Evolutionary conservation across 2,113 vertebrate species (phyloP).

Genomic region (Dicrurus megarhynchus): DNA sequence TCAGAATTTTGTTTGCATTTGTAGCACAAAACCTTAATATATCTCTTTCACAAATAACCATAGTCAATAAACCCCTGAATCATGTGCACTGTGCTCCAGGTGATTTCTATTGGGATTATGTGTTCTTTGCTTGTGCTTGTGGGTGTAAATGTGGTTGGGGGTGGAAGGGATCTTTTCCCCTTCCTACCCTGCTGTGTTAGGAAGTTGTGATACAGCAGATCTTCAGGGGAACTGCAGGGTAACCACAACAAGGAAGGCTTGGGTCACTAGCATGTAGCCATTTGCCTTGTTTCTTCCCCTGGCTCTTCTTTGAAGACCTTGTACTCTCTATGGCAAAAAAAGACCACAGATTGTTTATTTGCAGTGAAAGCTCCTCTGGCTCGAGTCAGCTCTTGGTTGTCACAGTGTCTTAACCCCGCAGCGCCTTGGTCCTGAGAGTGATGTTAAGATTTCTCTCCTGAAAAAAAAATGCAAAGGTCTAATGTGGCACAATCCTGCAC

Average conservation of each 20-base stretch:
- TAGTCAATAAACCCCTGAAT: neutral
- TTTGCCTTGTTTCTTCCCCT: neutral
- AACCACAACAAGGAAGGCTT: neutral
- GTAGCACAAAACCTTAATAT: neutral
- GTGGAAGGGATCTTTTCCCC: neutral
- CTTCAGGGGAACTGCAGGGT: neutral
- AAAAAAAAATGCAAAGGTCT: neutral
- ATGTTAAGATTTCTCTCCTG: neutral
- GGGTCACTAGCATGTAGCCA: neutral
- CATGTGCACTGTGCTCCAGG: accelerated
- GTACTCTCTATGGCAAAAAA: neutral
- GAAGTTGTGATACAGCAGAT: neutral
- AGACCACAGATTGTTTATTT: neutral
- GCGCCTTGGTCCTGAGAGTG: neutral
- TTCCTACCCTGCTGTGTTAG: neutral
- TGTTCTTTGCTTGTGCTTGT: neutral
- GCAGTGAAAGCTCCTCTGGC: neutral
- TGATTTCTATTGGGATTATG: neutral
- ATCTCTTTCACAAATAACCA: neutral
- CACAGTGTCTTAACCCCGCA: neutral
- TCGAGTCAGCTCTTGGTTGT: neutral
- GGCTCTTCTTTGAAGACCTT: neutral
- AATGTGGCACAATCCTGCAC: neutral
- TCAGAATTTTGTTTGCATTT: neutral
- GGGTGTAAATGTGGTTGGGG: neutral